Conservation (phyloP, 2,888 invertebrate species). For the Campoletis raptor region DNA sequence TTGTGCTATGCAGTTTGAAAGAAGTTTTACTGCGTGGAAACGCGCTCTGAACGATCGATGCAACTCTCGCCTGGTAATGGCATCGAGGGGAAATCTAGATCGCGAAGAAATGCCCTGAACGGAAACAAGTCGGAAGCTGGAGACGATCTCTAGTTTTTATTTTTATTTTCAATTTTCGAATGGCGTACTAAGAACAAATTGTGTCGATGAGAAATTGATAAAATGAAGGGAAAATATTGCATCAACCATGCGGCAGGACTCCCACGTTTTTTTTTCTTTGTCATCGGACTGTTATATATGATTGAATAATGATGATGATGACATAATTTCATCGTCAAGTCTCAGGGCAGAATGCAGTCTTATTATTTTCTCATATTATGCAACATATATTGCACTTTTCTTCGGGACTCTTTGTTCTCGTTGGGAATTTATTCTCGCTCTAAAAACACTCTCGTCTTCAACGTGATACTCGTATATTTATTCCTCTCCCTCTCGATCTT, state of each 20-base stretch:
- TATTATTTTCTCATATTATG: constrained; percentile 44
- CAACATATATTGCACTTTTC: constrained; percentile 48
- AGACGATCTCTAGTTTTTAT: constrained; percentile 24
- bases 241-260: neutral
- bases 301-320: constrained; percentile 38
- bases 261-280: constrained; percentile 20
- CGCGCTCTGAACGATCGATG: constrained; percentile 53
- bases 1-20: constrained; percentile 50
- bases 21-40: constrained; percentile 55
- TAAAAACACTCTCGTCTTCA: constrained; percentile 29
- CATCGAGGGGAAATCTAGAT: constrained; percentile 66
- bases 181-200: neutral
- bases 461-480: constrained; percentile 19
- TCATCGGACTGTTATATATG: constrained; percentile 48
- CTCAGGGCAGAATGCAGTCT: constrained; percentile 5
- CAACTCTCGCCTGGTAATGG: constrained; percentile 64
- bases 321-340: constrained; percentile 29
- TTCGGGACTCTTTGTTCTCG: constrained; percentile 52
- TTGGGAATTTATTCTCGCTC: constrained; percentile 46
- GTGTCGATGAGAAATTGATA: constrained; percentile 4
- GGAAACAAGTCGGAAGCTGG: constrained; percentile 54
- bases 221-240: neutral
- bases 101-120: constrained; percentile 57
- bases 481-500: neutral
- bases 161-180: constrained; percentile 5